Conservation (phyloP, 30 jellyfish, hydroid and myxozoan genomes). For the Rhopilema esculentum region DNA sequence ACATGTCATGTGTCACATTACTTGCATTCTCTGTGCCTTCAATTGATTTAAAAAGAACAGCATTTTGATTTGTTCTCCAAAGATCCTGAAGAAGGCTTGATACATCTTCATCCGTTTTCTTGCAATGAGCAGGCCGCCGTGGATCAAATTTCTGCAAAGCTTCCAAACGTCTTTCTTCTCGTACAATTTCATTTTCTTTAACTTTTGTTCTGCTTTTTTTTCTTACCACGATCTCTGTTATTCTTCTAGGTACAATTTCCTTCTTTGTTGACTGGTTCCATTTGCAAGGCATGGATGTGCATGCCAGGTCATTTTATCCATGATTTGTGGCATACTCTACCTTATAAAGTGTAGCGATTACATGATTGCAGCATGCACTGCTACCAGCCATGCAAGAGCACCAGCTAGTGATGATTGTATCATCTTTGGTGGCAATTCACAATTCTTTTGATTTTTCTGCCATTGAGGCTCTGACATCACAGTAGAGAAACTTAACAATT, state of each 20-base stretch:
- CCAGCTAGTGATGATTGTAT: constrained; percentile 17
- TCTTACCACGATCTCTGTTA: constrained; percentile 29
- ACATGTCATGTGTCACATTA: background rate
- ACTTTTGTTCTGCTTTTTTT: constrained; percentile 20
- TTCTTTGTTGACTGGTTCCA: constrained; percentile 54
- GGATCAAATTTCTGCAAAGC: constrained; percentile 55
- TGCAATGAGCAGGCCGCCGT: constrained; percentile 8
- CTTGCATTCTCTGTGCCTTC: constrained; percentile 7
- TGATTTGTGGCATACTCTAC: constrained; percentile 33
- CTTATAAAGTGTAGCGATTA: constrained; percentile 47
- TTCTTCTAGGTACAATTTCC: constrained; percentile 23
- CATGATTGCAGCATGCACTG: constrained; percentile 68
- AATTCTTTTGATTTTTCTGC: no score
- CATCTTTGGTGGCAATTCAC: constrained; percentile 6
- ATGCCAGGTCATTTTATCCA: constrained; percentile 40
- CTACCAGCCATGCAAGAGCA: constrained; percentile 43
- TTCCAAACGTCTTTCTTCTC: constrained; percentile 31
- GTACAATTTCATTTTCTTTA: background rate
- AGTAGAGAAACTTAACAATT: no score
- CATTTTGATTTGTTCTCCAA: constrained; percentile 13
- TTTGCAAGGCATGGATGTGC: constrained; percentile 45
- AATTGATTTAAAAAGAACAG: constrained; percentile 36
- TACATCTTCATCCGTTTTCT: background rate
- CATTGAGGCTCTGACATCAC: no score
- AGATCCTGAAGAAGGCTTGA: constrained; percentile 22